These are phyloP conservation scores for Zaprionus lineosus DNA, from an alignment of 2,888 invertebrate genomes.

Conservation along the genomic window DNA sequence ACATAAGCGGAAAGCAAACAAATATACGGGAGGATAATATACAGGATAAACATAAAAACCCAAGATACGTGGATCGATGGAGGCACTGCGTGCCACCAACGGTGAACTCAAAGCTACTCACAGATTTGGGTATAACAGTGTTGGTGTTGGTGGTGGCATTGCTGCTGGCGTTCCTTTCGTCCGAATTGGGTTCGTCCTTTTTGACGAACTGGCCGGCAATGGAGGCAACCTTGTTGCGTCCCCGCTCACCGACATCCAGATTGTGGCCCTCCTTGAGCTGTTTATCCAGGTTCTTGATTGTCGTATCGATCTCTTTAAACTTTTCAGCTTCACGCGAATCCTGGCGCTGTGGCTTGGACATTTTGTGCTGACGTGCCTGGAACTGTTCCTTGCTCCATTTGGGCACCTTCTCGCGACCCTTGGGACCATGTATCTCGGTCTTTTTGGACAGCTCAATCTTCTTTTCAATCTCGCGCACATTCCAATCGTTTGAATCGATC, in stretches of 20 bases:
- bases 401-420: conserved; percentile 89
- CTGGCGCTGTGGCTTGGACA: conserved; percentile 87
- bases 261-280: conserved; percentile 90
- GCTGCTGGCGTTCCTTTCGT: conserved; percentile 79
- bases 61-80: conserved; percentile 20
- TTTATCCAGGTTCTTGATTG: conserved; percentile 87
- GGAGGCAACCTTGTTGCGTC: conserved; percentile 91
- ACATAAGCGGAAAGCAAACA: conserved; percentile 32
- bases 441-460: conserved; percentile 88
- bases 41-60: conserved; percentile 25
- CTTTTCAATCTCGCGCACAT: conserved; percentile 94
- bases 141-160: conserved; percentile 67
- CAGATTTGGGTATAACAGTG: conserved; percentile 81
- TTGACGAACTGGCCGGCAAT: conserved; percentile 90
- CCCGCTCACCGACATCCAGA: conserved; percentile 86
- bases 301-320: conserved; percentile 89
- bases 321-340: conserved; percentile 85
- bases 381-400: conserved; percentile 94
- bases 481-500: conserved; percentile 95
- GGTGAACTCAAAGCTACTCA: conserved; percentile 81
- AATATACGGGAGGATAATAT: conserved; percentile 14
- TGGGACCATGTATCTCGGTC: conserved; percentile 81
- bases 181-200: conserved; percentile 81
- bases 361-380: conserved; percentile 87
- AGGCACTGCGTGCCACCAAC: not conserved